Conservation (phyloP, 2,113 vertebrate genomes). For the Gila orcuttii region DNA sequence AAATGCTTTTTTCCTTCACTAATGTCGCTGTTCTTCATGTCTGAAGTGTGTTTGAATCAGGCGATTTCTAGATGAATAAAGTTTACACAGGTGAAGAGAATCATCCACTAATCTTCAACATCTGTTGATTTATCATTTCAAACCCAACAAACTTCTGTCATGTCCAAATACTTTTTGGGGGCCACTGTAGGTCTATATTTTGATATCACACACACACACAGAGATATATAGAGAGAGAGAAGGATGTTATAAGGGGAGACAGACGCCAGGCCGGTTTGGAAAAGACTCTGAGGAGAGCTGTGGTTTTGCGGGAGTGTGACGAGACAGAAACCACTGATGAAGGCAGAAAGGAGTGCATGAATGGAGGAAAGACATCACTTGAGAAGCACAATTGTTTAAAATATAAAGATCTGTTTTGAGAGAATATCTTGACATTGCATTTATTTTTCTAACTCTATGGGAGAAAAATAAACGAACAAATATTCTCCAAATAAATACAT, state of each 20-base stretch:
- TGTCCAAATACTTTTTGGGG: background rate
- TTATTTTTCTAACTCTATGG: background rate
- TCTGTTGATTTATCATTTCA: background rate
- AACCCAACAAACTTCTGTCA: background rate
- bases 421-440: background rate
- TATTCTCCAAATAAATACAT: background rate
- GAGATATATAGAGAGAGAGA: background rate
- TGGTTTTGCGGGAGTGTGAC: constrained; percentile 65
- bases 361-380: constrained; percentile 19
- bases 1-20: background rate
- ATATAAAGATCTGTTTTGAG: background rate
- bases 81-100: no score
- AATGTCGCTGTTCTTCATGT: background rate
- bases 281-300: constrained; percentile 69
- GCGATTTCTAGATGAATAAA: no score
- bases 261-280: constrained; percentile 70
- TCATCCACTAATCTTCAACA: background rate
- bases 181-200: background rate
- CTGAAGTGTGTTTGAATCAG: background rate
- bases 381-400: constrained; percentile 11
- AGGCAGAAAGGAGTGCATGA: constrained; percentile 35
- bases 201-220: background rate
- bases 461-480: background rate
- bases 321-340: constrained; percentile 42
- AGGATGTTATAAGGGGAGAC: constrained; percentile 40